phyloP scores from a whole-genome alignment of 2,113 vertebrate species.

The Phalacrocorax aristotelis region DNA sequence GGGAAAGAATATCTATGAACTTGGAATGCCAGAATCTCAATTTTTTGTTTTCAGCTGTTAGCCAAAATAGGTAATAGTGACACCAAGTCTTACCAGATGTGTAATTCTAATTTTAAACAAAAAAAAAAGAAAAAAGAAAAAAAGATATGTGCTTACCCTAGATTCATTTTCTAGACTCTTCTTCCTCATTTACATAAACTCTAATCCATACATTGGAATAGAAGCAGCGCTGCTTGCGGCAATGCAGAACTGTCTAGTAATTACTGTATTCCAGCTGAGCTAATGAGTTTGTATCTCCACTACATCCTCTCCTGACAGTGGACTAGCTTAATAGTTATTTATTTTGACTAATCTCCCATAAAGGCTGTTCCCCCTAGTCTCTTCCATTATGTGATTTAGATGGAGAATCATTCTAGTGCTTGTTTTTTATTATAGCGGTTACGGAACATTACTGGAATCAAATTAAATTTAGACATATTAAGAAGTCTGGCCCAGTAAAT shows the following conservation, averaged over 20 bases:
- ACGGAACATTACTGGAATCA: slow-evolving; percentile 55
- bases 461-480: slow-evolving; percentile 69
- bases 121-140: neutral
- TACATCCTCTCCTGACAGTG: neutral
- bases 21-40: neutral
- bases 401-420: slow-evolving; percentile 35
- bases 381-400: slow-evolving; percentile 50
- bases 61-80: neutral
- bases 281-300: slow-evolving; percentile 36
- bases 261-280: slow-evolving; percentile 41
- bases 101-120: neutral
- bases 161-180: neutral
- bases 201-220: neutral
- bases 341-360: slow-evolving; percentile 52
- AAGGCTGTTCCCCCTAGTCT: neutral
- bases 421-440: slow-evolving; percentile 56
- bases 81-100: neutral
- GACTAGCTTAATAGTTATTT: slow-evolving; percentile 52
- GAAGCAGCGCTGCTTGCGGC: neutral
- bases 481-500: slow-evolving; percentile 52
- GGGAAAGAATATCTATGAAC: neutral
- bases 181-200: slow-evolving; percentile 22
- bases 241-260: neutral
- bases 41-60: neutral
- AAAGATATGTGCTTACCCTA: neutral